Conservation (phyloP, 2,797 vertebrate genomes). For the Dermochelys coriacea region DNA sequence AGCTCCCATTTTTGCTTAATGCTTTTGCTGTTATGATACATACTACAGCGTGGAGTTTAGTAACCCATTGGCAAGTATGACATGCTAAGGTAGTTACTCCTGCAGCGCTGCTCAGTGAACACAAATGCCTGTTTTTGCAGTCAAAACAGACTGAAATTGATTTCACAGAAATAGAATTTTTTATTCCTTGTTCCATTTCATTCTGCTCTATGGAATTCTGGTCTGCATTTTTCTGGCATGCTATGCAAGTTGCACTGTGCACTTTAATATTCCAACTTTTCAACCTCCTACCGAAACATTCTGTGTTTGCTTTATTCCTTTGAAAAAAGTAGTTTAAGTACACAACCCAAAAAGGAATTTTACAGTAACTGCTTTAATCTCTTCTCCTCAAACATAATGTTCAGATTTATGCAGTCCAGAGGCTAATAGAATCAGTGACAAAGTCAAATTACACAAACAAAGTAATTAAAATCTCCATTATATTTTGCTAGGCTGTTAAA, state of each 20-base stretch:
- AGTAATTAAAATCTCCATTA: constrained; percentile 74
- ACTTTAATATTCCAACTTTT: constrained; percentile 12
- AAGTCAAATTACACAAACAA: constrained; percentile 82
- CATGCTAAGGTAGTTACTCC: not conserved
- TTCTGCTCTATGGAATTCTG: not conserved
- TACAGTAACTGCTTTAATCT: constrained; percentile 68
- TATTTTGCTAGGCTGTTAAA: constrained; percentile 70
- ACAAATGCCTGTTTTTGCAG: not conserved
- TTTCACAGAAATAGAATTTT: not conserved
- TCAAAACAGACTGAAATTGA: not conserved
- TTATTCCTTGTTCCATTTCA: not conserved
- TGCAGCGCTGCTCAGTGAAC: not conserved
- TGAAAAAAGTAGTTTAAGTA: constrained; percentile 26
- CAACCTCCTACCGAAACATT: constrained; percentile 34
- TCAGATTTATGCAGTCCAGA: constrained; percentile 61
- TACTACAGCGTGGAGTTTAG: not conserved
- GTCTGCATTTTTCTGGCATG: not conserved
- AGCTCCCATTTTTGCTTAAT: not conserved
- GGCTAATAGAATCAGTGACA: constrained; percentile 74
- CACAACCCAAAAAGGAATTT: constrained; percentile 71
- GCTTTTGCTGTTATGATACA: not conserved
- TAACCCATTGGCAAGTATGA: not conserved
- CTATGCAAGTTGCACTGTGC: not conserved
- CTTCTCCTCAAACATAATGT: constrained; percentile 73
- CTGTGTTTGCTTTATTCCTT: constrained; percentile 38